Conservation (phyloP, 2,797 vertebrate species). For the Artibeus jamaicensis region DNA sequence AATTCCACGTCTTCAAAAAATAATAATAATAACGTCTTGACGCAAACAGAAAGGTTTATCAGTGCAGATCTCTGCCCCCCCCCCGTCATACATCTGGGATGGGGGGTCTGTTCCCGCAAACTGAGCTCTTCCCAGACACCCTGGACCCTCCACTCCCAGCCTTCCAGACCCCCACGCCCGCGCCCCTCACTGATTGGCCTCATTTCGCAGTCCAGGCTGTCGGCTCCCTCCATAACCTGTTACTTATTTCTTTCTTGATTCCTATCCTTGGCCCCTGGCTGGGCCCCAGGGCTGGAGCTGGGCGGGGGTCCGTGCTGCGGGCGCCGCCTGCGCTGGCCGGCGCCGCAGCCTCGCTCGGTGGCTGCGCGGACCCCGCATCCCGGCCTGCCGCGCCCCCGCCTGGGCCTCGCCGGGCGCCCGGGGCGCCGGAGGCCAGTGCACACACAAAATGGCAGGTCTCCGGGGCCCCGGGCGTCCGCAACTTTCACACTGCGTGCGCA, state of each 20-base stretch:
- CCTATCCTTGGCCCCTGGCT: not conserved
- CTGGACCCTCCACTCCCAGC: not conserved
- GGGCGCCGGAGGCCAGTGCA: conserved; percentile 89
- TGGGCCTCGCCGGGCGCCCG: conserved; percentile 80
- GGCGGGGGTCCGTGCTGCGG: conserved; percentile 61
- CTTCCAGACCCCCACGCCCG: not conserved
- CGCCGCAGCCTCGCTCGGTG: conserved; percentile 28
- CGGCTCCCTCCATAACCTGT: conserved; percentile 82
- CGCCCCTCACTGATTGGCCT: not conserved
- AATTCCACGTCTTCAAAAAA: conserved; percentile 68
- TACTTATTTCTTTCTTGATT: conserved; percentile 72
- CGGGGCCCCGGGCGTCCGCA: conserved; percentile 88
- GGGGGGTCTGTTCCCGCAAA: not conserved
- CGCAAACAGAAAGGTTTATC: conserved; percentile 42
- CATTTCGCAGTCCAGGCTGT: conserved; percentile 26
- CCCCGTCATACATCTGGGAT: not conserved
- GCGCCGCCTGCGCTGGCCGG: conserved; percentile 29
- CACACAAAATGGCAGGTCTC: conserved; percentile 98
- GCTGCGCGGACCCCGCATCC: conserved; percentile 73
- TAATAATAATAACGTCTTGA: conserved; percentile 64
- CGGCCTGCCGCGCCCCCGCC: conserved; percentile 35
- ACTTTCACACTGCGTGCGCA: conserved; percentile 88
- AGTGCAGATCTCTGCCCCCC: not conserved
- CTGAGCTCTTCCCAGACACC: not conserved
- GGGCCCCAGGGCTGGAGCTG: conserved; percentile 42